phyloP scores from a whole-genome alignment of 2,113 vertebrate species.

The Rhea pennata region DNA sequence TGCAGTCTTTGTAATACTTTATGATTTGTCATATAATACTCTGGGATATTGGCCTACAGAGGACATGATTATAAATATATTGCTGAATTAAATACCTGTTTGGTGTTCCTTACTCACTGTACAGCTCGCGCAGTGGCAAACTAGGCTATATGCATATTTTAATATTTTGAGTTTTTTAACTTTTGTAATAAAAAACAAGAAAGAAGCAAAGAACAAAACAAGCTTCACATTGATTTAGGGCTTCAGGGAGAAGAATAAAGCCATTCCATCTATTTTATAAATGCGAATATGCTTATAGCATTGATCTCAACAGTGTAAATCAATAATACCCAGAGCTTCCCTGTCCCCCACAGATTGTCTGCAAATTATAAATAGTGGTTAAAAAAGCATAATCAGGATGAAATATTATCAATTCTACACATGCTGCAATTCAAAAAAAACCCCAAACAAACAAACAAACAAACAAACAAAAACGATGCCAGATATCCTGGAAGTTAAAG shows the following conservation, averaged over 20 bases:
- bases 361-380: constrained; percentile 48
- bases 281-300: constrained; percentile 58
- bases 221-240: constrained; percentile 53
- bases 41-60: constrained; percentile 25
- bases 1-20: constrained; percentile 22
- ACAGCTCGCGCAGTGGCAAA: neutral
- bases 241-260: constrained; percentile 29
- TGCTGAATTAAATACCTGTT: constrained; percentile 8
- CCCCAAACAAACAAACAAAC: too few relatives aligned
- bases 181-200: neutral
- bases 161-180: constrained; percentile 7
- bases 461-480: constrained; percentile 24
- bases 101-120: neutral
- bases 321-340: constrained; percentile 60
- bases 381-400: constrained; percentile 48
- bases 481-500: constrained; percentile 65
- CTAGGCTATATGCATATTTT: neutral
- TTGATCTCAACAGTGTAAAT: constrained; percentile 55
- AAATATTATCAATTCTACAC: constrained; percentile 60
- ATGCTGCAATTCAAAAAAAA: constrained; percentile 66
- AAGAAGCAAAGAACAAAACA: constrained; percentile 26
- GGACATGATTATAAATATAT: neutral
- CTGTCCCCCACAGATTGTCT: constrained; percentile 16
- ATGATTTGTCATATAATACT: constrained; percentile 26
- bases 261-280: constrained; percentile 55